phyloP scores from a whole-genome alignment of 1,140 invertebrate genomes.

The Cherax quadricarinatus region DNA sequence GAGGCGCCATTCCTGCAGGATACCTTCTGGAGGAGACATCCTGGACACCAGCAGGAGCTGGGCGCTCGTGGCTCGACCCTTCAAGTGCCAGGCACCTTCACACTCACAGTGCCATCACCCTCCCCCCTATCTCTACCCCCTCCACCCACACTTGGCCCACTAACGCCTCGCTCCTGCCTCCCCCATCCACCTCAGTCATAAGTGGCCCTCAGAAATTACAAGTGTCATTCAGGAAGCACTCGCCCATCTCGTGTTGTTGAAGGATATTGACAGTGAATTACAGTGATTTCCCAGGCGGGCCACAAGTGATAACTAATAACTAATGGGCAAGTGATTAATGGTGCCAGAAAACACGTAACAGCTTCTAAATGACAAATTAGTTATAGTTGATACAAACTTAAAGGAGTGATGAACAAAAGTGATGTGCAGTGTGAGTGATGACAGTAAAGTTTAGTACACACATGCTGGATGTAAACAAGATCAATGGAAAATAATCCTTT shows the following conservation, averaged over 20 bases:
- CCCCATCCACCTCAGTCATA: background rate
- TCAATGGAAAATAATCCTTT: no score
- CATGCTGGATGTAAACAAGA: no score
- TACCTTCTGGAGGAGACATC: conserved; percentile 42
- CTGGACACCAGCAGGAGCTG: background rate
- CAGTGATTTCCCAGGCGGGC: background rate
- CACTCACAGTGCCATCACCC: background rate
- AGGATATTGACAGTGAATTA: background rate
- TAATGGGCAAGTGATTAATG: no score
- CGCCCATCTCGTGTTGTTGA: background rate
- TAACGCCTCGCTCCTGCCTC: background rate
- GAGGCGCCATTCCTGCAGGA: conserved; percentile 46
- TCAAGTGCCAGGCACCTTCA: background rate
- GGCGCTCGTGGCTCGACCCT: background rate
- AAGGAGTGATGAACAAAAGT: no score
- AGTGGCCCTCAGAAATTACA: no score
- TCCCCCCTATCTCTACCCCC: background rate
- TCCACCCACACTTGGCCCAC: background rate
- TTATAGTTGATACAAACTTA: no score
- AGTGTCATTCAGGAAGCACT: background rate
- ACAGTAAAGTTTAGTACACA: no score
- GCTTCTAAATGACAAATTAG: no score
- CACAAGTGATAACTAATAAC: no score
- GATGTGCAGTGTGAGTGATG: no score
- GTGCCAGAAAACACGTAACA: no score